Base-by-base conservation (phyloP, 2,113 vertebrate species). In the Echinops telfairi region DNA sequence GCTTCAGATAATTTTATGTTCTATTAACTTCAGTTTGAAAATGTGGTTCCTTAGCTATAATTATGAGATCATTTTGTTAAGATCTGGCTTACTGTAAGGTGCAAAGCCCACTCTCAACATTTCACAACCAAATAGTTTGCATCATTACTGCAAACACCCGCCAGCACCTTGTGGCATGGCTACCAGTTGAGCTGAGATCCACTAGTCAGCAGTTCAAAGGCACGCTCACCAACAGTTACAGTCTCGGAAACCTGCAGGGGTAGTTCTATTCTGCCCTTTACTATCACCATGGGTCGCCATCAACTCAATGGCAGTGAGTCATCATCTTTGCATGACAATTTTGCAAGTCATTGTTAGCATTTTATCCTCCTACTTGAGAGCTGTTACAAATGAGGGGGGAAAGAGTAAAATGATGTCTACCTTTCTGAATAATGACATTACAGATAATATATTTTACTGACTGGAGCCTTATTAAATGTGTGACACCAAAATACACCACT, bases 21-120 rank as follows among this genome's bases (percentile, higher is more conserved):
- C 27, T 78, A 82, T 27, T 47, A 66, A 68, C n/a, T 73, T 73
- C n/a, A 81, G 23, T 60, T 93, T 92, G 75, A 91, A 92, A 90
- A 79, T 33, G 71, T 94, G 38, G 86, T 92, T 95, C 78, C 83
- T 87, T 83, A 23, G 9, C 57, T 47, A 38, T 79, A 57, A 83
- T 76, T 91, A 90, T 60, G 7, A 76, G 36, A 66, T 71, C 40
- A 81, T 57, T 68, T 40, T 78, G 38, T 77, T 64, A 27, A 78
- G 2, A 4, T 92, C 57, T 86, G 75, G n/a, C 92, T 83, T 76
- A 81, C 38, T 90, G 80, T 53, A 80, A 29, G 19, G 2, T 82
- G 15, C 40, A 94, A 95, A 83, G 80, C 16, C 23, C 66, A 83
- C 22, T 92, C 40, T 79, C 70, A 94, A 83, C 94, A 81, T 91